phyloP scores from a whole-genome alignment of 2,888 invertebrate genomes.

The Drosophila atroscutellata region DNA sequence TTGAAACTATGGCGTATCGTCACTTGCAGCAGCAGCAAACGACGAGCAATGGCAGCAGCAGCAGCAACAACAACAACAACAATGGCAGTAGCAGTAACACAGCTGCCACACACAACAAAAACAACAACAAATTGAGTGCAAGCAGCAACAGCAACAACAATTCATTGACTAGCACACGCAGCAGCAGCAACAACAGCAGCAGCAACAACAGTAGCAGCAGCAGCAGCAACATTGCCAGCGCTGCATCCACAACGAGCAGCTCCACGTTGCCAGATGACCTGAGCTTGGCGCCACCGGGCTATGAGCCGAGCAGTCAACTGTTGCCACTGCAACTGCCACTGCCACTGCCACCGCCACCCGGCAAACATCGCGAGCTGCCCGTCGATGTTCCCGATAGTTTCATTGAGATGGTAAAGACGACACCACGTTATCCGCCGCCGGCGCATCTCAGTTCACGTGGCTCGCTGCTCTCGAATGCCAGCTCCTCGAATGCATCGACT shows the following conservation, averaged over 20 bases:
- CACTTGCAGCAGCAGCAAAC: slow-evolving; percentile 68
- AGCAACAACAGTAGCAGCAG: slow-evolving; percentile 42
- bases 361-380: slow-evolving; percentile 88
- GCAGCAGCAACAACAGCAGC: slow-evolving; percentile 47
- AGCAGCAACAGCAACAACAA: slow-evolving; percentile 44
- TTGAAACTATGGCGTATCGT: slow-evolving; percentile 84
- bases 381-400: slow-evolving; percentile 96
- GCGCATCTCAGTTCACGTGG: slow-evolving; percentile 83
- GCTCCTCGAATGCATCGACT: slow-evolving; percentile 67
- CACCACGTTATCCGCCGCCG: slow-evolving; percentile 89
- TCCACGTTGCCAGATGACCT: slow-evolving; percentile 69
- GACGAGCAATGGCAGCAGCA: slow-evolving; percentile 29
- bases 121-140: slow-evolving; percentile 11
- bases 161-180: slow-evolving; percentile 36
- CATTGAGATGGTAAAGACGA: slow-evolving; percentile 92
- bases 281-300: slow-evolving; percentile 83
- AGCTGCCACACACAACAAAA: slow-evolving; percentile 24
- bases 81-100: slow-evolving; percentile 24
- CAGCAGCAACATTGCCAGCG: slow-evolving; percentile 38
- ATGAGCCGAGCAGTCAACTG: slow-evolving; percentile 66
- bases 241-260: slow-evolving; percentile 44
- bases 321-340: slow-evolving; percentile 20
- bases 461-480: slow-evolving; percentile 80
- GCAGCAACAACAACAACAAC: slow-evolving; percentile 21
- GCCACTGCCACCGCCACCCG: slow-evolving; percentile 38